Evolutionary conservation across 2,888 invertebrate genomes (phyloP), one percentile per base, ranked within the genome.

Genomic region (Ligdia adustata): DNA sequence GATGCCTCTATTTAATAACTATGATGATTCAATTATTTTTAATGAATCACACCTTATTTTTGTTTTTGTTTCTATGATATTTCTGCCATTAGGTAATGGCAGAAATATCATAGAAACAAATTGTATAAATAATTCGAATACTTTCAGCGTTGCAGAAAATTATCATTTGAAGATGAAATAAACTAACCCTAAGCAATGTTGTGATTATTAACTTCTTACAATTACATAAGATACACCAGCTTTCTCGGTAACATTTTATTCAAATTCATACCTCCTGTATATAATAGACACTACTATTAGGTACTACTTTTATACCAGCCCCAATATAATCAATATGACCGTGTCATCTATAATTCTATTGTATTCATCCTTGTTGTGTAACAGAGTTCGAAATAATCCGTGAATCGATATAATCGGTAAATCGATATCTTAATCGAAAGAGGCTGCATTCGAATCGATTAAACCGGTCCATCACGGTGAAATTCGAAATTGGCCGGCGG

Each of bases 401-500:
- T 7, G n/a, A 53, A 52, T 53, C 56, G 55, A 49, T 46, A 38
- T 44, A 55, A 50, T 51, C 52, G 52, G 24, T 9, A 14, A 51
- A 52, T 53, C 54, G 55, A 49, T 52, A 43, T 53, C 47, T 29
- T 39, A 55, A 51, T 51, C 52, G 52, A 51, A 52, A 51, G 44
- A 53, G 41, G 38, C 27, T 41, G 20, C 14, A 28, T 33, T 43
- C 28, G 28, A 35, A 35, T 48, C 32, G 49, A 37, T 43, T 22
- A 48, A 72, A 83, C 82, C 79, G 78, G 82, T 82, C 56, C 62
- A 54, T 59, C 66, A 59, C 58, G 69, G 81, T 66, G 83, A 86
- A 85, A 85, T 79, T 75, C 64, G 73, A 76, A 77, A 76, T 73
- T 73, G 58, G 68, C 63, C 57, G 47, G 33, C 43, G 47, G 61